Evolutionary conservation across 2,113 vertebrate species (phyloP), one percentile per base, ranked within the genome.

Genomic region (Charadrius vociferus): DNA sequence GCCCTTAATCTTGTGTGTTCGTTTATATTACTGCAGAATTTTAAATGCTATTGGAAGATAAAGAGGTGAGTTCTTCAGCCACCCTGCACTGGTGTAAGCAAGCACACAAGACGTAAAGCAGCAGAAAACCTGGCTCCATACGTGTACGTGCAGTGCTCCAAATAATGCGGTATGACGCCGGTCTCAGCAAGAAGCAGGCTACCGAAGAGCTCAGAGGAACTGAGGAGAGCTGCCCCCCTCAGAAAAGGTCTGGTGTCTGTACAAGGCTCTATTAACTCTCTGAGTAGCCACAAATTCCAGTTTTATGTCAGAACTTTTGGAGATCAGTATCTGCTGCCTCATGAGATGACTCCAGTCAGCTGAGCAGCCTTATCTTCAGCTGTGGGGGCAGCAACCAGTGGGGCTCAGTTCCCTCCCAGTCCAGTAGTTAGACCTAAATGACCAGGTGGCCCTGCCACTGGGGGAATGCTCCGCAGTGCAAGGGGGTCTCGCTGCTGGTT

Each of bases 121-220:
- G 14, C 37, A 85, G 70, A 84, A 97, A 84, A 37, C 29, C 50
- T 58, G 53, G 22, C 53, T 95, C 70, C 63, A 10, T 62, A 62
- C 0, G 0, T 77, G 59, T 49, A 27, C 9, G 20, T 53, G 16
- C 39, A 80, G 30, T n/a, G 39, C 30, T 86, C 24, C 2, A 4
- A 80, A 77, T 77, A 49, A 43, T 10, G 20, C 11, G 45, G 23
- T 68, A 52, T 62, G 19, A 49, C 0, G 10, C 6, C 1, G 1
- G 32, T 62, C 53, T 78, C 58, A 32, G 71, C 71, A 83, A 79
- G 81, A 84, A 75, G 52, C 14, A 83, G 47, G 47, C 29, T 85
- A 29, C 36, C 1, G 4, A 70, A 68, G 26, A 68, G 32, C 74
- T 32, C 37, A 59, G 59, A 75, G 36, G 8, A 36, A 26, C 16